These are phyloP conservation scores for Pampusana beccarii DNA, from an alignment of 2,113 vertebrate species.

Conservation along the genomic window DNA sequence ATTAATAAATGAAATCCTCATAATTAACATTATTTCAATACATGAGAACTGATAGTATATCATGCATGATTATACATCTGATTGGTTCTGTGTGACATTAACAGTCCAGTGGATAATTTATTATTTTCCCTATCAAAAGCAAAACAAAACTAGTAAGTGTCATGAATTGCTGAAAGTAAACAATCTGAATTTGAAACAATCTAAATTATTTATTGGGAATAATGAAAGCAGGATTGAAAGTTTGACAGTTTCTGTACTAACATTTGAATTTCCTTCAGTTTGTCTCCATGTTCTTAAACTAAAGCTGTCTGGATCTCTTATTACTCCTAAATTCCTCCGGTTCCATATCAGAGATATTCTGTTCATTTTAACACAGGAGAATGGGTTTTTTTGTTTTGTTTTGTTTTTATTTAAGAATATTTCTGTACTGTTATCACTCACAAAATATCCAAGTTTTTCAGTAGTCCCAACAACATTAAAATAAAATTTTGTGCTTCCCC, in stretches of 20 bases:
- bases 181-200: background rate
- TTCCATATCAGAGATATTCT: background rate
- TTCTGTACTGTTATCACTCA: background rate
- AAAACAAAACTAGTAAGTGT: background rate
- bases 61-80: conserved; percentile 8
- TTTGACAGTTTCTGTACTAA: background rate
- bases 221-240: conserved; percentile 2
- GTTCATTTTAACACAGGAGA: background rate
- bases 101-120: background rate
- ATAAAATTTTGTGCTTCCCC: background rate
- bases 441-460: background rate
- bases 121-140: background rate
- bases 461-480: background rate
- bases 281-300: background rate
- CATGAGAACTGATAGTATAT: background rate
- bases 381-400: background rate
- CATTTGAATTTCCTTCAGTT: background rate
- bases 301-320: background rate
- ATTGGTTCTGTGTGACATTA: conserved; percentile 10
- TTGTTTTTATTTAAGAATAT: background rate
- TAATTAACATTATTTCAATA: conserved; percentile 51
- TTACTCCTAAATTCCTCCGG: background rate
- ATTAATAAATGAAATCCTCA: conserved; percentile 38
- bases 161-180: background rate
- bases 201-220: conserved; percentile 45